Evolutionary conservation across 92 coral and sea anemone genomes (phyloP), one percentile per base, ranked within the genome.

Genomic region (Palythoa caribaeorum): DNA sequence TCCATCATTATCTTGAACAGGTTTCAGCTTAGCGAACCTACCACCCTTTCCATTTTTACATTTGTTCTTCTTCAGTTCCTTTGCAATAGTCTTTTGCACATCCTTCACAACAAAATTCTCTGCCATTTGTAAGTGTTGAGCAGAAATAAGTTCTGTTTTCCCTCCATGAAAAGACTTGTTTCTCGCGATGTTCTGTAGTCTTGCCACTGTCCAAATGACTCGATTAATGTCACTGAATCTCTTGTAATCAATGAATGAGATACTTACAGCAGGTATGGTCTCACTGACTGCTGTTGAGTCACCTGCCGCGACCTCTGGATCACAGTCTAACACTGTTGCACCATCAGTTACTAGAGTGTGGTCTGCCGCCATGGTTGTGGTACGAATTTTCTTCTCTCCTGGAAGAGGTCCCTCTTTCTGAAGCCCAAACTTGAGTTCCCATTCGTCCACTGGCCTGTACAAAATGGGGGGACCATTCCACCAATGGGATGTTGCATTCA

Each of bases 31-130:
- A 37, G 89, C 88, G 71, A 81, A 91, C n/a, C 89, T 93, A 72
- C 93, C 94, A 47, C 91, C 85, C 72, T 85, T 93, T 16, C 88
- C 73, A 39, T 76, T 88, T 51, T 38, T 85, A 3, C 53, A 65
- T 40, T 76, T 78, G 8, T 71, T 76, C 73, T 57, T 91, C 71
- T 17, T 62, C 11, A 86, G 19, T 68, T 87, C n/a, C 38, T 76
- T 87, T 40, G 57, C 73, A 38, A 86, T 50, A 3, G 85, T 73
- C 66, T 51, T 77, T 72, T 91, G 91, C 10, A 83, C 92, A 16
- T 91, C 90, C 76, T 71, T 90, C 68, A 92, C 96, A 16, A 86
- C 57, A 71, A 91, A 81, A 73, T 91, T 86, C 83, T 91, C 94
- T 4, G 91, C 96, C 78, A 86, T 68, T 17, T 83, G 54, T 70